Evolutionary conservation across 2,888 invertebrate genomes (phyloP), one percentile per base, ranked within the genome.

Genomic region (Stenichneumon culpator): DNA sequence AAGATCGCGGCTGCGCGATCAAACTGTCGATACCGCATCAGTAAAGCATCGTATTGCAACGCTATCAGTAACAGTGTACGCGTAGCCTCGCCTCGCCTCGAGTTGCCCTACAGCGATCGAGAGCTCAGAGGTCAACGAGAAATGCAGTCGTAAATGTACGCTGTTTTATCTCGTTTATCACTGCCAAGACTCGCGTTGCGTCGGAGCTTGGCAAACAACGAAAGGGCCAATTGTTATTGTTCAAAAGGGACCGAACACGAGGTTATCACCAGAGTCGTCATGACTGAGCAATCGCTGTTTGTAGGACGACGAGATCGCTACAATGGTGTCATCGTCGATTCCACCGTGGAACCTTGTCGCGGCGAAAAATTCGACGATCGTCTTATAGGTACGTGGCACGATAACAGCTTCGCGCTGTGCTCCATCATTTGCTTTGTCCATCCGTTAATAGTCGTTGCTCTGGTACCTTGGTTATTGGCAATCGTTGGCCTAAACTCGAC

Each of bases 241-340:
- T 47, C 63, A 14, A 75, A 50, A 50, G 19, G 19, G 65, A 65
- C 11, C 16, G 2, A 44, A 22, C 44, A 2, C 68, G 47, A 47
- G 9, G 32, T 2, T 7, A 63, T 74, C 39, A 22, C 32, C 16
- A 5, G 47, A 16, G n/a, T 4, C 25, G 69, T 70, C 39, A 50
- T 32, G 57, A 32, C 72, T 25, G 65, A 68, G 22, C 28, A 52
- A 32, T 36, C 39, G 39, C 79, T 77, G 36, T 96, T 96, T 90
- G 91, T 93, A 52, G 95, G 96, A 0, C 89, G 90, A 11, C 75
- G 90, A 32, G 97, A 98, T 93, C 95, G 96, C 88, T 97, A 96
- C 88, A 95, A 96, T 90, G 98, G 97, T 1, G 94, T 98, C 6
- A 96, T 96, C n/a, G 95, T 98, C 0, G 95, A 96, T 91, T 97